Evolutionary conservation across 2,113 vertebrate species (phyloP), one percentile per base, ranked within the genome.

Genomic region (Peromyscus maniculatus): DNA sequence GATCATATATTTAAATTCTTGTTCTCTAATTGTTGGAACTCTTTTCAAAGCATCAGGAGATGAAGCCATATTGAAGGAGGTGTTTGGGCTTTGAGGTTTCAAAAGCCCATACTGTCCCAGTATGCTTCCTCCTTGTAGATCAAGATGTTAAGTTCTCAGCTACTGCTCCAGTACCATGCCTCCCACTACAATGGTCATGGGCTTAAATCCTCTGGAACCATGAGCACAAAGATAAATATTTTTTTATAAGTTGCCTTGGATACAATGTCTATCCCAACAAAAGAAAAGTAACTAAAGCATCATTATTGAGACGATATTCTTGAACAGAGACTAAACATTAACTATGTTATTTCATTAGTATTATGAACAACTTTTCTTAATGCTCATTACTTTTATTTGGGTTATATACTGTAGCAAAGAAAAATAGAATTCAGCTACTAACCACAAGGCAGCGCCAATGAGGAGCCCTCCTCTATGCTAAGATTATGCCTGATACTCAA

Each of bases 401-500:
- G 39, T 24, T 43, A 75, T 26, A 64, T n/a, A 92, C 4, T 83
- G 5, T 77, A 59, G 33, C 77, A 89, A 90, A 67, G 24, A 36
- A 24, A 91, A 19, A 31, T 57, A 55, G 39, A 87, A 15, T 31
- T 83, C 17, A 78, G 7, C 17, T 91, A 66, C 11, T 46, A 62
- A 26, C 28, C 82, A 49, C 21, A 67, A 83, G 9, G 19, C 7
- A 75, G 17, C 22, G 16, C 11, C 39, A 46, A 83, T 5, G 10
- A 84, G 31, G 16, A 71, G 0, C 15, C 43, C 16, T 80, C 3
- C 13, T 67, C 5, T 19, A 1, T 13, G 33, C 11, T 59, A 21
- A 80, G 15, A 13, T 5, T 22, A 19, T 71, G 10, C 6, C 1
- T 0, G 3, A 0, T 59, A 19, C 6, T 77, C 2, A 55, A 33